A percentile compares a stretch with the other conserved stretches of the same genome.
phyloP scores from a whole-genome alignment of 2,888 invertebrate species.

The Ennomos erosarius region DNA sequence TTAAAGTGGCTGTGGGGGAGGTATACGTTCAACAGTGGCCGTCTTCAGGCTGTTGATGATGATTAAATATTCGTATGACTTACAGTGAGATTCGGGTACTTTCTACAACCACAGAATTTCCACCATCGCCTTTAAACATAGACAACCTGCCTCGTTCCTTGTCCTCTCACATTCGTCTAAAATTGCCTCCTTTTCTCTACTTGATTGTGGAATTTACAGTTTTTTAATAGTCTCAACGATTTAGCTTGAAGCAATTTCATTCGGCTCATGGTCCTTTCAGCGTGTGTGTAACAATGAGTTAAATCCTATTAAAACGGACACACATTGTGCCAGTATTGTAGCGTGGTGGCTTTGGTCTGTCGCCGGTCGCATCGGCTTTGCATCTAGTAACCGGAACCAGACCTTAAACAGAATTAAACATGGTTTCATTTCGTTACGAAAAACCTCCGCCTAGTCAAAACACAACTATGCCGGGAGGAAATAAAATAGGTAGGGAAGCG shows the following conservation, averaged over 20 bases:
- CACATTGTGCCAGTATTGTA: conserved; percentile 81
- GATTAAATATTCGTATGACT: no score
- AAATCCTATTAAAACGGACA: conserved; percentile 83
- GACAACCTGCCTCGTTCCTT: no score
- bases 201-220: conserved; percentile 43
- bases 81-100: no score
- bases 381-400: conserved; percentile 76
- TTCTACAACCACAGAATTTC: conserved; percentile 9
- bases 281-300: conserved; percentile 81
- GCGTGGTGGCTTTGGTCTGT: conserved; percentile 81
- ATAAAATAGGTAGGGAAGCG: conserved; percentile 84
- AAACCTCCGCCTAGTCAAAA: conserved; percentile 80
- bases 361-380: conserved; percentile 73
- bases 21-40: no score
- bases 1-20: no score
- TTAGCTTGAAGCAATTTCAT: conserved; percentile 73
- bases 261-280: conserved; percentile 71
- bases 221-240: conserved; percentile 59
- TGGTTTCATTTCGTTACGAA: conserved; percentile 82
- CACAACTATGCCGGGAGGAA: conserved; percentile 81
- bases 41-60: no score
- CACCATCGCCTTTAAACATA: no score
- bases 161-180: conserved; percentile 39
- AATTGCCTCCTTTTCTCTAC: conserved; percentile 42
- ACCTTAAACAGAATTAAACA: conserved; percentile 83